phyloP scores from a whole-genome alignment of 2,888 invertebrate genomes.

The Melanotus villosus region DNA sequence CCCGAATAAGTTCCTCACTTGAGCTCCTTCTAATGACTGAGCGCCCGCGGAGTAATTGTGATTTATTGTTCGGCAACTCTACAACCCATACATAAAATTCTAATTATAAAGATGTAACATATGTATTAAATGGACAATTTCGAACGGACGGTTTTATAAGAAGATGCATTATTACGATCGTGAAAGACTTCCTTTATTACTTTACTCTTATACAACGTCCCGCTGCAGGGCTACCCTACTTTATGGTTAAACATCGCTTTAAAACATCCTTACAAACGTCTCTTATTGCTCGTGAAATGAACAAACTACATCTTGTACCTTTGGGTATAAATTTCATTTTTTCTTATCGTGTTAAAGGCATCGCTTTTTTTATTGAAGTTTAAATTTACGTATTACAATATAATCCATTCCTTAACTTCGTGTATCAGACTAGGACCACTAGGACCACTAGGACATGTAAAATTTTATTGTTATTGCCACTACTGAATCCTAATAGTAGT shows the following conservation, averaged over 20 bases:
- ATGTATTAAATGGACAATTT: slow-evolving; percentile 56
- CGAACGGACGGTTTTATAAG: slow-evolving; percentile 22
- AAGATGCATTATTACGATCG: slow-evolving; percentile 22
- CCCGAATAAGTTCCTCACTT: slow-evolving; percentile 35
- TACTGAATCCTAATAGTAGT: too few species aligned
- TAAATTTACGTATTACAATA: too few species aligned
- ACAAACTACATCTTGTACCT: too few species aligned
- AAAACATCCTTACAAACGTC: neutral
- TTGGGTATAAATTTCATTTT: too few species aligned
- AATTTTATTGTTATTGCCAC: too few species aligned
- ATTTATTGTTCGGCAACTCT: slow-evolving; percentile 55
- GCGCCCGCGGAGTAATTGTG: slow-evolving; percentile 53
- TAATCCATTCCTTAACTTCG: too few species aligned
- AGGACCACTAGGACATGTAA: too few species aligned
- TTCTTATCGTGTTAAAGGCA: too few species aligned
- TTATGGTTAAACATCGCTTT: neutral
- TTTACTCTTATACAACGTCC: neutral
- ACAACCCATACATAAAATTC: slow-evolving; percentile 55
- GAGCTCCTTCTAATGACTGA: slow-evolving; percentile 44
- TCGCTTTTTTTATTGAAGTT: too few species aligned
- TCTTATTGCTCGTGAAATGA: neutral
- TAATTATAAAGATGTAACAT: slow-evolving; percentile 56
- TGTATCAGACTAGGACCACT: too few species aligned
- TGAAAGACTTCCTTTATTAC: slow-evolving; percentile 29
- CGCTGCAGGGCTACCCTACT: slow-evolving; percentile 2